Percentiles rank a stretch among this genome's conserved stretches.
These are phyloP conservation scores for Zonitis immaculata DNA, from an alignment of 2,888 invertebrate genomes.

Conservation along the genomic window DNA sequence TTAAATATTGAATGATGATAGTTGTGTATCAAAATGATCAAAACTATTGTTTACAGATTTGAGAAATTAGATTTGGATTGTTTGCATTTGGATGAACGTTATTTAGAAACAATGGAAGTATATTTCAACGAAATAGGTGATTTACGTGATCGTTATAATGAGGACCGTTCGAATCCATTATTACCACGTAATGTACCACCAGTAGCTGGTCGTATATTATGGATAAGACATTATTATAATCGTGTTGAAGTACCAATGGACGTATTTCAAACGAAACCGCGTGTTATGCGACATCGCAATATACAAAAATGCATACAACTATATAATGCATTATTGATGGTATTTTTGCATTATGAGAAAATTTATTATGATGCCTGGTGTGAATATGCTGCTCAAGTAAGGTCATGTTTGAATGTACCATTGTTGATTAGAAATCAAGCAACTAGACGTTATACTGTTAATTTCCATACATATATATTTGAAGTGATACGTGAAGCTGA, in stretches of 20 bases:
- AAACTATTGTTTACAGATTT: slow-evolving; percentile 64
- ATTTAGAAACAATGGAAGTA: slow-evolving; percentile 63
- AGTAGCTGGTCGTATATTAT: slow-evolving; percentile 73
- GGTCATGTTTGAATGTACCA: slow-evolving; percentile 64
- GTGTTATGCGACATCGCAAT: slow-evolving; percentile 56
- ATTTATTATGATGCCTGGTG: slow-evolving; percentile 80
- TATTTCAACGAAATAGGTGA: slow-evolving; percentile 66
- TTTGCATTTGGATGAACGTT: slow-evolving; percentile 69
- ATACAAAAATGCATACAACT: slow-evolving; percentile 70
- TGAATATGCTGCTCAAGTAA: slow-evolving; percentile 68
- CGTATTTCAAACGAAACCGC: slow-evolving; percentile 48
- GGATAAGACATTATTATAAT: slow-evolving; percentile 74
- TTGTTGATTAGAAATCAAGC: slow-evolving; percentile 63
- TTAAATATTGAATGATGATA: too few species aligned
- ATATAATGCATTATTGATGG: slow-evolving; percentile 73
- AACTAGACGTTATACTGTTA: slow-evolving; percentile 62
- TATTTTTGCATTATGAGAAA: slow-evolving; percentile 77
- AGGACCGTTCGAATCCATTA: slow-evolving; percentile 68
- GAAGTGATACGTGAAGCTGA: slow-evolving; percentile 77
- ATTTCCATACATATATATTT: slow-evolving; percentile 67
- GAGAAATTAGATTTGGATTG: slow-evolving; percentile 68
- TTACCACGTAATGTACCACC: slow-evolving; percentile 74
- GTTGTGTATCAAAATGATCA: too few species aligned
- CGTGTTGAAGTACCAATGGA: slow-evolving; percentile 74
- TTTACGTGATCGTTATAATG: slow-evolving; percentile 72